phyloP scores from a whole-genome alignment of 2,113 vertebrate genomes.

The Beaufortia kweichowensis region DNA sequence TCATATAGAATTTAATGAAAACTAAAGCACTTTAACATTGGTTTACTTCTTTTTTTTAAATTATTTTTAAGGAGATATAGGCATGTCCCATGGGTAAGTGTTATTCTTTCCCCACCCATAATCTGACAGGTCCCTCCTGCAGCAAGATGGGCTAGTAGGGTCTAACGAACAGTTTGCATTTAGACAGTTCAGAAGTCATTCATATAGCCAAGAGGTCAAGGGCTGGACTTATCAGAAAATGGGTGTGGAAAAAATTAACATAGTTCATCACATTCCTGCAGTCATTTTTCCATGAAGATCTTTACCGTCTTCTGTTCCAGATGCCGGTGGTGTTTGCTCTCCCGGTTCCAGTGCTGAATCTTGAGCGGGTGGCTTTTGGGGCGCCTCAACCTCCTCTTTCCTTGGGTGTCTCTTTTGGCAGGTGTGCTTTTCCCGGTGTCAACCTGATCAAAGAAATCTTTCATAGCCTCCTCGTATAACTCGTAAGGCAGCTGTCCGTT shows the following conservation, averaged over 20 bases:
- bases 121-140: not conserved
- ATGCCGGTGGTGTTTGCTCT: constrained; percentile 82
- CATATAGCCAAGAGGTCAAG: constrained; percentile 11
- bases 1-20: constrained; percentile 70
- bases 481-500: constrained; percentile 81
- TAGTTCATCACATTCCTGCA: constrained; percentile 80
- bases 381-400: constrained; percentile 68
- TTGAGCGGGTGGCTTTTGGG: constrained; percentile 76
- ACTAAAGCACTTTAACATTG: constrained; percentile 75
- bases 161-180: constrained; percentile 7
- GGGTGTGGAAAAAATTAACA: not conserved
- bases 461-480: constrained; percentile 82
- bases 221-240: constrained; percentile 6
- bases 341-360: constrained; percentile 81
- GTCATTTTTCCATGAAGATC: constrained; percentile 81
- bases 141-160: constrained; percentile 5
- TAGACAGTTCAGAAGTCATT: constrained; percentile 17
- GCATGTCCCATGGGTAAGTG: constrained; percentile 61
- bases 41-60: constrained; percentile 39
- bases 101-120: not conserved
- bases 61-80: constrained; percentile 70
- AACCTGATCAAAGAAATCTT: constrained; percentile 80
- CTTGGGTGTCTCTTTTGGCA: constrained; percentile 76
- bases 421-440: constrained; percentile 70
- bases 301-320: constrained; percentile 76